Conservation (phyloP, 2,888 invertebrate genomes). For the Pemphredon lugubris region DNA sequence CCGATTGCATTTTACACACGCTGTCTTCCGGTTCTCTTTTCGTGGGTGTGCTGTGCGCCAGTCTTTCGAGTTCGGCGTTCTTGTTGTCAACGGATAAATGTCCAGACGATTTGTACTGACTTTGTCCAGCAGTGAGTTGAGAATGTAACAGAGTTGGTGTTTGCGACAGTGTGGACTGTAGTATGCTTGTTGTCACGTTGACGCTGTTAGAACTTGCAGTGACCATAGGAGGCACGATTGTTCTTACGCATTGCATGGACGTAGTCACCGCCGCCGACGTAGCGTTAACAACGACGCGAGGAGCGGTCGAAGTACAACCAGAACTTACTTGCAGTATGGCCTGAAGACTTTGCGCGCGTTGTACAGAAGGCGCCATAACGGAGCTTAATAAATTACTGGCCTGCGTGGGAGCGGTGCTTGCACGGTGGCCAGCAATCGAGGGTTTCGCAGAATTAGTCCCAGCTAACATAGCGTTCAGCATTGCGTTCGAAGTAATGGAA, state of each 20-base stretch:
- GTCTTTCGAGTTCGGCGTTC: slow-evolving; percentile 67
- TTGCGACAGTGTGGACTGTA: slow-evolving; percentile 79
- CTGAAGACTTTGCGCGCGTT: slow-evolving; percentile 74
- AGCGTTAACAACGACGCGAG: slow-evolving; percentile 68
- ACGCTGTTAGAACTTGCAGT: slow-evolving; percentile 67
- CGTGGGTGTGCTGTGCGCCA: slow-evolving; percentile 46
- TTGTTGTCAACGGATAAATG: slow-evolving; percentile 75
- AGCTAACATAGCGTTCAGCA: slow-evolving; percentile 79
- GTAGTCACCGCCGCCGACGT: slow-evolving; percentile 61
- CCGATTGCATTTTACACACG: slow-evolving; percentile 52
- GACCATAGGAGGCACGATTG: slow-evolving; percentile 71
- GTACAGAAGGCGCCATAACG: slow-evolving; percentile 72
- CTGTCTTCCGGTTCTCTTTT: slow-evolving; percentile 69
- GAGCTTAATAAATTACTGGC: slow-evolving; percentile 76
- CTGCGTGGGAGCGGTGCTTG: slow-evolving; percentile 74
- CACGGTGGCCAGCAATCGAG: slow-evolving; percentile 72
- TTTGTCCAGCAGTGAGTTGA: slow-evolving; percentile 73
- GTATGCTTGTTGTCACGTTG: slow-evolving; percentile 75
- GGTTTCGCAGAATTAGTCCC: slow-evolving; percentile 76
- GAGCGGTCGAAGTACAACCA: slow-evolving; percentile 54
- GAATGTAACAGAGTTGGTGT: slow-evolving; percentile 75
- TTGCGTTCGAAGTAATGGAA: slow-evolving; percentile 78
- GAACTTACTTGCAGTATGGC: slow-evolving; percentile 74
- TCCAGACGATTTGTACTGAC: slow-evolving; percentile 73
- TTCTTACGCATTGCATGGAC: slow-evolving; percentile 71